These are phyloP conservation scores for Eudyptes chrysolophus DNA, from an alignment of 2,113 vertebrate genomes.

Conservation along the genomic window DNA sequence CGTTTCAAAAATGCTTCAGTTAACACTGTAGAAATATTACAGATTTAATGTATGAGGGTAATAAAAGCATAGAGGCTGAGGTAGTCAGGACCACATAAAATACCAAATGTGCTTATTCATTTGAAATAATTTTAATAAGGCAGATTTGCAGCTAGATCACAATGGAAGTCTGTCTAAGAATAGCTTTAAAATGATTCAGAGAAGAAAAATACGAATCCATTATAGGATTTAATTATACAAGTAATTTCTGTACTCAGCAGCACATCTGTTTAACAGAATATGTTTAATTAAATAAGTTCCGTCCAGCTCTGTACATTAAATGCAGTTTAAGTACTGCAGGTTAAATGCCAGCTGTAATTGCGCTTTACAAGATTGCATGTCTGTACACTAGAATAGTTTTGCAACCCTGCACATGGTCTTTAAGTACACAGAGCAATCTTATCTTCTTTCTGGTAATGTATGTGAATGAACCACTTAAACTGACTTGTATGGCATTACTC, in stretches of 20 bases:
- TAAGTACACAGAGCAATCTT: not conserved
- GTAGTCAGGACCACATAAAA: not conserved
- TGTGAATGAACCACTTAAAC: not conserved
- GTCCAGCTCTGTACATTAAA: not conserved
- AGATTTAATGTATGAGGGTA: not conserved
- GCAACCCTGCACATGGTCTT: not conserved
- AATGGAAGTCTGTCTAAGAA: not conserved
- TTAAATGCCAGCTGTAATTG: conserved; percentile 24
- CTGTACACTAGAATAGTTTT: not conserved
- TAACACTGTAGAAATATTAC: not conserved
- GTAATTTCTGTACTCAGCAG: not conserved
- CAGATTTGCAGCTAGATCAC: not conserved
- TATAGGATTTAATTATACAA: not conserved
- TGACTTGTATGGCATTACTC: not conserved
- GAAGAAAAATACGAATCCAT: not conserved
- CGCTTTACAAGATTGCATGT: not conserved
- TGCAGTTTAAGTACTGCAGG: not conserved
- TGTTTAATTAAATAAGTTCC: not conserved
- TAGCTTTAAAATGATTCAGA: not conserved
- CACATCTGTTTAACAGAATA: not conserved
- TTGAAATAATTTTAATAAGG: conserved; percentile 7
- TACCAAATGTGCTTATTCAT: not conserved
- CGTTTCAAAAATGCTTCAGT: not conserved
- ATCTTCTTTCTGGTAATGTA: not conserved
- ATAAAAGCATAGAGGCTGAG: not conserved